A percentile compares a stretch with the other conserved stretches of the same genome.
Conservation (phyloP, 2,113 vertebrate species). For the Apteryx mantelli region DNA sequence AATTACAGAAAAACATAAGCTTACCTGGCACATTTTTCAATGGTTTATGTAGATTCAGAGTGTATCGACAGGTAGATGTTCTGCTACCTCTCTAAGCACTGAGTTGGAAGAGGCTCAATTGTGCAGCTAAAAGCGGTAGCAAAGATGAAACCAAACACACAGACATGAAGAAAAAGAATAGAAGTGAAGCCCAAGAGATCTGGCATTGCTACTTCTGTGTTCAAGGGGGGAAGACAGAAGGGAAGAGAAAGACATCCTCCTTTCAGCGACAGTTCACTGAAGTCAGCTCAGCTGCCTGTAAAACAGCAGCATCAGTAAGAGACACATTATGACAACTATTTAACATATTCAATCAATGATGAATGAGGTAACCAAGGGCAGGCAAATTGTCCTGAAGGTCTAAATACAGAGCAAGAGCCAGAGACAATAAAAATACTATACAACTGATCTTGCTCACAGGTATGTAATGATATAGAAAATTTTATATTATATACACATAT, state of each 20-base stretch:
- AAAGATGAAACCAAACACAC: not conserved
- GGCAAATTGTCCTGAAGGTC: not conserved
- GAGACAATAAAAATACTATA: not conserved
- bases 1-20: not conserved
- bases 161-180: not conserved
- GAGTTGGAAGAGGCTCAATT: not conserved
- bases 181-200: not conserved
- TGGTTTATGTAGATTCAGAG: not conserved
- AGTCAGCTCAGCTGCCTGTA: not conserved
- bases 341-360: not conserved
- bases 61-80: not conserved
- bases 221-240: not conserved
- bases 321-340: not conserved
- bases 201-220: not conserved
- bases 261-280: not conserved
- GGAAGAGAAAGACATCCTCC: not conserved
- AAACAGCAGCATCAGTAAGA: not conserved
- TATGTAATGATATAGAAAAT: not conserved
- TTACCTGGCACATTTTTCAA: not conserved
- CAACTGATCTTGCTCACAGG: not conserved
- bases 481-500: too few species aligned
- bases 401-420: not conserved
- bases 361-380: not conserved
- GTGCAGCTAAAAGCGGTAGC: not conserved
- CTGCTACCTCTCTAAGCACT: not conserved